Evolutionary conservation across 2,113 vertebrate species (phyloP).

Genomic region (Vanacampus margaritifer): DNA sequence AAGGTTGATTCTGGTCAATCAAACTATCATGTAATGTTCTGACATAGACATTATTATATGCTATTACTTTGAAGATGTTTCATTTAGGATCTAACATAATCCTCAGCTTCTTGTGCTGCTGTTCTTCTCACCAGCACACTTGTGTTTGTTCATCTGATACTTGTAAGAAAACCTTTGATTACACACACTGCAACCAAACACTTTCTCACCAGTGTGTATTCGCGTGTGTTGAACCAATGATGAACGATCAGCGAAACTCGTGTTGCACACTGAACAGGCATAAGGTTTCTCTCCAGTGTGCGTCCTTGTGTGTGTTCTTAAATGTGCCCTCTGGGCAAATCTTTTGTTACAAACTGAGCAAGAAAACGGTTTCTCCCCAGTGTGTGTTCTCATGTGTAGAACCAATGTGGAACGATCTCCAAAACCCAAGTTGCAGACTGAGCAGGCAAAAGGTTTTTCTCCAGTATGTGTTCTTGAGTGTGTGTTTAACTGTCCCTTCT

Average conservation of each 20-base stretch:
- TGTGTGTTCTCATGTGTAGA: not conserved
- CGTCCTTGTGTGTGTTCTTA: not conserved
- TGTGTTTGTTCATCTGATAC: constrained; percentile 1
- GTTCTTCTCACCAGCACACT: not conserved
- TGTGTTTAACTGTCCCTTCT: not conserved
- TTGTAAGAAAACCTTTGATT: not conserved
- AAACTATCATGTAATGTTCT: no score
- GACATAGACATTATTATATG: no score
- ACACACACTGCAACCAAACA: not conserved
- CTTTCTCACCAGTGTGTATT: not conserved
- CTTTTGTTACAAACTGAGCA: not conserved
- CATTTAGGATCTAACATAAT: no score
- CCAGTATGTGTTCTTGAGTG: not conserved
- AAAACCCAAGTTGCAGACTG: not conserved
- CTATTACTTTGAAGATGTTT: no score
- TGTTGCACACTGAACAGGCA: not conserved
- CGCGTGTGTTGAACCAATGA: not conserved
- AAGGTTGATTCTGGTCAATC: no score
- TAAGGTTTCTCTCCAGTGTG: not conserved
- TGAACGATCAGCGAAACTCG: not conserved
- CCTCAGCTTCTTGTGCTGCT: not conserved
- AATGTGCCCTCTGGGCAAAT: not conserved
- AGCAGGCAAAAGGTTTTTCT: not conserved
- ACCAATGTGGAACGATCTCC: not conserved
- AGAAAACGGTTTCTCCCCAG: not conserved